phyloP scores from a whole-genome alignment of 2,888 invertebrate species.

The Stenodema calcarata region DNA sequence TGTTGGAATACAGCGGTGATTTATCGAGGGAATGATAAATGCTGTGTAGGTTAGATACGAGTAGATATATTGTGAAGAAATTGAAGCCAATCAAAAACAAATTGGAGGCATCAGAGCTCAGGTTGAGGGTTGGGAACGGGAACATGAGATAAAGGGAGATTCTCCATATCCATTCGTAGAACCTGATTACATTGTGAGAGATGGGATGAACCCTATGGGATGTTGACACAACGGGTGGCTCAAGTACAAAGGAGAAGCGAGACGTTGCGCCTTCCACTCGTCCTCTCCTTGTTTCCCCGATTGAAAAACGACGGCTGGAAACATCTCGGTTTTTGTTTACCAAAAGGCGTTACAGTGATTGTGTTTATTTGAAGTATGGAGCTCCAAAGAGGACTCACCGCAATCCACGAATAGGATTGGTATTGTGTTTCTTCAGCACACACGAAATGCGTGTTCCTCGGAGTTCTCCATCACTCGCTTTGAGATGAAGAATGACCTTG shows the following conservation, averaged over 20 bases:
- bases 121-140: background rate
- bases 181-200: background rate
- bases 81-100: no score
- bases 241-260: background rate
- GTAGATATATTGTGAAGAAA: no score
- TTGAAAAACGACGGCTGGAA: background rate
- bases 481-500: background rate
- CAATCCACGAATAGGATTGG: background rate
- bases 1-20: no score
- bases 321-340: slow-evolving; percentile 2
- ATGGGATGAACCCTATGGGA: background rate
- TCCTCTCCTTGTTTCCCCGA: background rate
- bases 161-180: background rate
- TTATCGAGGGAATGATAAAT: no score
- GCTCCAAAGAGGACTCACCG: background rate
- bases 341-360: background rate
- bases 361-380: background rate
- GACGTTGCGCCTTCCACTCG: background rate
- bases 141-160: background rate
- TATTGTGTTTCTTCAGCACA: background rate
- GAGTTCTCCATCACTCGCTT: background rate
- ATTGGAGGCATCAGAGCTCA: no score
- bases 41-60: no score
- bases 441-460: background rate
- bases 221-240: background rate